Conservation (phyloP, 2,797 vertebrate genomes). For the Danio choprae region DNA sequence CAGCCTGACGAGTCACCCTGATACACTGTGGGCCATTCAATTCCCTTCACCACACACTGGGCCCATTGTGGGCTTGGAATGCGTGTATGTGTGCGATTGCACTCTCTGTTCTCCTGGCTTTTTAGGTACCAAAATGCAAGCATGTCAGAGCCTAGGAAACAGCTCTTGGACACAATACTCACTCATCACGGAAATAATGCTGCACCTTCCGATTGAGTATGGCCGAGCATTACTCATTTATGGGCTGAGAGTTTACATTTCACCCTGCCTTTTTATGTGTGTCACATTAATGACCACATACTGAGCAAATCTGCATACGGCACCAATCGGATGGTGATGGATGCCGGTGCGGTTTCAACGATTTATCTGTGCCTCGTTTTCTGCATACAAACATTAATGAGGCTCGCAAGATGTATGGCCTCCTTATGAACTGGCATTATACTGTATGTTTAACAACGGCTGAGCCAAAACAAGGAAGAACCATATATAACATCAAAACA, state of each 20-base stretch:
- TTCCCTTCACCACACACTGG: constrained; percentile 79
- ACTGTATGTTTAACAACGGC: constrained; percentile 37
- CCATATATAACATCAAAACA: constrained; percentile 47
- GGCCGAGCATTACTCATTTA: constrained; percentile 67
- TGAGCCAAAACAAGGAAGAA: constrained; percentile 39
- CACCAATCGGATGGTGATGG: constrained; percentile 68
- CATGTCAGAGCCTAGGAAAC: constrained; percentile 69
- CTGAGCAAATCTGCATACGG: constrained; percentile 67
- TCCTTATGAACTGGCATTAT: constrained; percentile 57
- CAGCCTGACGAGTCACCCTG: constrained; percentile 79
- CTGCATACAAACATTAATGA: constrained; percentile 48
- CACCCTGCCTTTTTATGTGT: constrained; percentile 58
- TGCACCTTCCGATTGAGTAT: constrained; percentile 61
- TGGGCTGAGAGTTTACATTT: constrained; percentile 51
- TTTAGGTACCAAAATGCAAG: constrained; percentile 66
- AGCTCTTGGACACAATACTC: constrained; percentile 61
- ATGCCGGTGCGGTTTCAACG: constrained; percentile 52
- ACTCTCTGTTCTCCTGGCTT: constrained; percentile 59
- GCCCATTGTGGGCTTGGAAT: constrained; percentile 82
- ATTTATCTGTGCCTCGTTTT: constrained; percentile 69
- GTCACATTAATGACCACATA: constrained; percentile 72
- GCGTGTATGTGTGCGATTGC: constrained; percentile 46
- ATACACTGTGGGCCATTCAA: constrained; percentile 80
- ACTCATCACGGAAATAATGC: constrained; percentile 70
- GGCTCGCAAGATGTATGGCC: constrained; percentile 56